These are phyloP conservation scores for Caenorhabditis sp. DNA, from an alignment of 2,888 invertebrate genomes.

Conservation along the genomic window DNA sequence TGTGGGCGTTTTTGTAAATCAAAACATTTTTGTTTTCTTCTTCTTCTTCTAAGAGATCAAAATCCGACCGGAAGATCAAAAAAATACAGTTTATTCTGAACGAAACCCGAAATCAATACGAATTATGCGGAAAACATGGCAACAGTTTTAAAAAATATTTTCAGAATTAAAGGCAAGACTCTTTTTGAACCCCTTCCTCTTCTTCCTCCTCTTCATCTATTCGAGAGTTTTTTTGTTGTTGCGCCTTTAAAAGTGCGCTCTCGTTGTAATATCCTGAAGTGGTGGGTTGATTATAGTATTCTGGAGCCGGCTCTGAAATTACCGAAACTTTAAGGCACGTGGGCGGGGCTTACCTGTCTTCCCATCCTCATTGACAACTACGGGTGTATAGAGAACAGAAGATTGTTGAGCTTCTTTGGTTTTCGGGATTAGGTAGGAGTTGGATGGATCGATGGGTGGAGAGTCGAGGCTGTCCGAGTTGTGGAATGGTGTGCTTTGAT, in stretches of 20 bases:
- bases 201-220: slow-evolving; percentile 5
- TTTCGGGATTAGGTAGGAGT: slow-evolving; percentile 47
- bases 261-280: slow-evolving; percentile 36
- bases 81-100: slow-evolving; percentile 1
- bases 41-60: too few relatives aligned
- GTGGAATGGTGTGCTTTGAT: slow-evolving; percentile 56
- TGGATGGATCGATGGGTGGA: slow-evolving; percentile 7
- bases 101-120: background rate
- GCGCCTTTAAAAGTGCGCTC: slow-evolving; percentile 3
- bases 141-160: background rate
- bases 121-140: background rate
- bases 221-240: background rate
- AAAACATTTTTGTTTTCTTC: too few relatives aligned
- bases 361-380: slow-evolving; percentile 47
- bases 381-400: slow-evolving; percentile 50
- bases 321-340: too few relatives aligned
- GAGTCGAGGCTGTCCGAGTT: slow-evolving; percentile 16
- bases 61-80: background rate
- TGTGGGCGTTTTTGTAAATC: too few relatives aligned
- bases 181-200: slow-evolving; percentile 14
- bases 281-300: slow-evolving; percentile 32
- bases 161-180: slow-evolving; percentile 15
- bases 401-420: slow-evolving; percentile 28
- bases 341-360: slow-evolving; percentile 32
- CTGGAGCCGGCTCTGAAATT: slow-evolving; percentile 23